Evolutionary conservation across 2,888 invertebrate species (phyloP).

Genomic region (Dynastes hyllus): DNA sequence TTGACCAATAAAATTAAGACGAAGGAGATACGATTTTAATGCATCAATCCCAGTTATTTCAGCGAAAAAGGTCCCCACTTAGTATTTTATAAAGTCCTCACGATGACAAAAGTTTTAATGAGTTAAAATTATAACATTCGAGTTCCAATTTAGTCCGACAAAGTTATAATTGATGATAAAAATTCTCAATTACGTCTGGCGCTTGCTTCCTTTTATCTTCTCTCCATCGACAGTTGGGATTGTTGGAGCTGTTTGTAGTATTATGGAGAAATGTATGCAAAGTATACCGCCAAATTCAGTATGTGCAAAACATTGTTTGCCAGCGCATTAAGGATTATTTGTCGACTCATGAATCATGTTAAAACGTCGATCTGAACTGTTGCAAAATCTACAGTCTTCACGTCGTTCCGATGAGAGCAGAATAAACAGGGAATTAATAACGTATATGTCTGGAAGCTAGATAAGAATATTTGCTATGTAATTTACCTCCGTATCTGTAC

Average conservation of each 20-base stretch:
- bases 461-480: constrained; percentile 18
- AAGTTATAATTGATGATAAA: constrained; percentile 51
- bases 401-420: not conserved
- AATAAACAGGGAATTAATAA: constrained; percentile 14
- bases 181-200: constrained; percentile 19
- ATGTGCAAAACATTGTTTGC: constrained; percentile 26
- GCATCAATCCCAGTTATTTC: constrained; percentile 35
- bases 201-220: constrained; percentile 4
- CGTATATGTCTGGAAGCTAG: constrained; percentile 3
- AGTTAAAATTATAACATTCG: constrained; percentile 49
- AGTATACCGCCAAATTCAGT: constrained; percentile 7
- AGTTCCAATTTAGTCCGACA: constrained; percentile 47
- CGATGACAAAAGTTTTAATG: constrained; percentile 50
- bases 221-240: constrained; percentile 2
- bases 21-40: constrained; percentile 23
- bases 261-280: not conserved
- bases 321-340: constrained; percentile 29
- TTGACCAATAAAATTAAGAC: constrained; percentile 38
- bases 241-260: not conserved
- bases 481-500: not conserved
- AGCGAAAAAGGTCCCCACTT: constrained; percentile 26
- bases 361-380: constrained; percentile 11
- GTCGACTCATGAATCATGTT: constrained; percentile 36
- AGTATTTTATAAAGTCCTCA: constrained; percentile 35
- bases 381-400: constrained; percentile 3